Base-by-base conservation (phyloP, 2,113 vertebrate genomes). In the Phalacrocorax brasilianus region DNA sequence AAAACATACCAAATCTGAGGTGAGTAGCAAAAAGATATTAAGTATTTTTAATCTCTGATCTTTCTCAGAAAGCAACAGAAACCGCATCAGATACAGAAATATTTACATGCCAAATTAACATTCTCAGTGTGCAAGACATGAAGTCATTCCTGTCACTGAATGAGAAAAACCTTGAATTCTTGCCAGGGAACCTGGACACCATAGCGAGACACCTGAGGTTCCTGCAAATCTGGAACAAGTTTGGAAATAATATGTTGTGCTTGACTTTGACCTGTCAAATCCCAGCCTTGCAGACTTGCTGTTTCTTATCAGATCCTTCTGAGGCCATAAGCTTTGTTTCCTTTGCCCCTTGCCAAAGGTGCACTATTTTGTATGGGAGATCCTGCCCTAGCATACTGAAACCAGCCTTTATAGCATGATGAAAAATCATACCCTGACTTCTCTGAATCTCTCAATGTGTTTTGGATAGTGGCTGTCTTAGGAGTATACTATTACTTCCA, bases 61-160 rank as follows among this genome's bases (percentile, higher is more conserved):
- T 30, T 89, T 86, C 72, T 86, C 83, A 91, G 65, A 84, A 91
- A 94, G 77, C 73, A 93, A 55, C 50, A 95, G 75, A 80, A 83
- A 74, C n/a, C 38, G 27, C 23, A 80, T 45, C 83, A 86, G 47
- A 50, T 65, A 87, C 52, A 93, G 61, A 93, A 92, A 84, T 81
- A 86, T 74, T 88, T 95, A 76, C 62, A 55, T 74, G 72, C 68
- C 80, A 71, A 76, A 93, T 53, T 63, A 93, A 72, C 88, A 68
- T 66, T 68, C 90, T 56, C 78, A 44, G 81, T 88, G 88, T 85
- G 90, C 88, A 95, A 95, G 94, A 96, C 94, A 73, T 72, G 68
- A 95, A 93, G 79, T 95, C 53, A 93, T 79, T 92, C 74, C 75
- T 83, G n/a, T 62, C 83, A 95, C 1, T 23, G 0, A 83, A 79